Base-by-base conservation (phyloP, 2,113 vertebrate genomes). In the Pipa parva region DNA sequence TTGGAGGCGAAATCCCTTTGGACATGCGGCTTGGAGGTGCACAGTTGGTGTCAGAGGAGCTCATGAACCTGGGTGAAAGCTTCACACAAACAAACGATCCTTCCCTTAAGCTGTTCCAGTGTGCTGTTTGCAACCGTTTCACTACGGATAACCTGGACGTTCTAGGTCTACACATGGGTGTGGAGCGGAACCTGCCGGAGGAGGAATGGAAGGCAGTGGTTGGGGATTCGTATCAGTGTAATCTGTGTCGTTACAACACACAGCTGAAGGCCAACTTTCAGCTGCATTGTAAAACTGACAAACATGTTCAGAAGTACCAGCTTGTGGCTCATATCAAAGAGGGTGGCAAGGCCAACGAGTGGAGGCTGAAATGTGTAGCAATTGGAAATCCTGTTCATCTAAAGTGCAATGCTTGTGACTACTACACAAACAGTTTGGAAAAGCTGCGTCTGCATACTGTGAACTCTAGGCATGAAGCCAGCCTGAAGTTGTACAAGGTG, bases 231-330 rank as follows among this genome's bases (percentile, higher is more conserved):
- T 95, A 97, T 84, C 95, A 98, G 86, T 99, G 97, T 85, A 95
- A 96, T 85, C 77, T 99, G 73, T 99, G 97, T 84, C 95, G 91
- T 76, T 99, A 99, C 83, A 97, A 95, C 83, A 98, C 97, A 0
- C 97, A 97, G 81, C 93, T 99, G 71, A 98, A 97, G 86, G 96
- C 97, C 77, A 99, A 99, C 86, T 99, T 99, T 84, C 97, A 99
- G 82, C 91, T 99, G 65, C 97, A 99, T 83, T 99, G 96, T 76
- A 98, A 99, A 89, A 99, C 95, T 0, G 97, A 99, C 86, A 99
- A 99, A 82, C 97, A 99, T 0, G 90, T 99, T 73, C 95, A 98
- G 83, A 98, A 98, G 74, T 97, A 93, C 88, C 97, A 99, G 85
- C 92, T 99, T 73, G 95, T 98, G 59, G 97, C 97, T 27, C 97